Percentiles rank a stretch among this genome's conserved stretches.
Conservation (phyloP, 1,140 invertebrate species). For the Cephus cinctus region DNA sequence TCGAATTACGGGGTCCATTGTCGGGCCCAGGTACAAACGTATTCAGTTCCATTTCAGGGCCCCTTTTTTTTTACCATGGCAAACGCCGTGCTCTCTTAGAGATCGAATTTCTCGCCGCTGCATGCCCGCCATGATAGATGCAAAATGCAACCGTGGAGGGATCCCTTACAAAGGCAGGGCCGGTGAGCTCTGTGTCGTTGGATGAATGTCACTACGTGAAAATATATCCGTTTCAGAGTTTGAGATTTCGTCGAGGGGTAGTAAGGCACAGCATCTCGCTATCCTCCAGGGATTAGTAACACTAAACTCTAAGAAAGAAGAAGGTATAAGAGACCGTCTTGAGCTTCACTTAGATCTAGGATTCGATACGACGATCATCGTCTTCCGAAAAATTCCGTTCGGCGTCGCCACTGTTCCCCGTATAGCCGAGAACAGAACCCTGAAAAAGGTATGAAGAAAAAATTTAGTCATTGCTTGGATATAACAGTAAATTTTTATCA, state of each 20-base stretch:
- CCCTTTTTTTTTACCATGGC: constrained; percentile 27
- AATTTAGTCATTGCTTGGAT: too few relatives aligned
- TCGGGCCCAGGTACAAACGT: constrained; percentile 55
- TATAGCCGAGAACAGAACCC: too few relatives aligned
- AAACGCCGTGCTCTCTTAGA: constrained; percentile 24
- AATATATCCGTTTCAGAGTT: constrained; percentile 57
- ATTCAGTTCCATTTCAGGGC: constrained; percentile 46
- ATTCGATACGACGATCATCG: too few relatives aligned
- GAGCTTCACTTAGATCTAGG: too few relatives aligned
- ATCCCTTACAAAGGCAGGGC: constrained; percentile 54
- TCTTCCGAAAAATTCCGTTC: too few relatives aligned
- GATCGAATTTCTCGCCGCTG: constrained; percentile 49
- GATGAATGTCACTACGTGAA: constrained; percentile 53
- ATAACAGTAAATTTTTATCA: too few relatives aligned
- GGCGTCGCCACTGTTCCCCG: too few relatives aligned
- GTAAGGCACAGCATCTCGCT: too few relatives aligned
- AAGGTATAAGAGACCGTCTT: too few relatives aligned
- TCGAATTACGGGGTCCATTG: constrained; percentile 55
- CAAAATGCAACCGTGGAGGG: constrained; percentile 44
- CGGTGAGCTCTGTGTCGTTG: constrained; percentile 14
- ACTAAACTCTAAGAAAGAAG: constrained; percentile 35
- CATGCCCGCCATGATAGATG: constrained; percentile 31
- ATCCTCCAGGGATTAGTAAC: constrained; percentile 38
- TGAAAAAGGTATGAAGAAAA: too few relatives aligned
- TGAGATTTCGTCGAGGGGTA: constrained; percentile 40